A percentile compares a stretch with the other conserved stretches of the same genome.
phyloP scores from a whole-genome alignment of 2,113 vertebrate genomes.

The Hiodon alosoides region DNA sequence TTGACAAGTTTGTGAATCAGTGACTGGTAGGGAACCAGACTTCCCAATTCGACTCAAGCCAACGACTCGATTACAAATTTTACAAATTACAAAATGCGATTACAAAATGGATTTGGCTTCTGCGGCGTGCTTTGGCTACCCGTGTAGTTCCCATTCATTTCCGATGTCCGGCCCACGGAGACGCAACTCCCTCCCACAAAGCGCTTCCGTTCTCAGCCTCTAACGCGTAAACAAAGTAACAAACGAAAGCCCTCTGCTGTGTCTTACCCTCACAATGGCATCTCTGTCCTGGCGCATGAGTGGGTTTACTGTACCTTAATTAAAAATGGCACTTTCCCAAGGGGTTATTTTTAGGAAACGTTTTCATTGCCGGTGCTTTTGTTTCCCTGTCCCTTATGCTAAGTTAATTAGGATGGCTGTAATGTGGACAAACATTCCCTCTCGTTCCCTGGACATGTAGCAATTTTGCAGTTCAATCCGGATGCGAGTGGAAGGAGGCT shows the following conservation, averaged over 20 bases:
- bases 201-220: slow-evolving; percentile 1
- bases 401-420: slow-evolving; percentile 1
- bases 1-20: too few relatives aligned
- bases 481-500: slow-evolving; percentile 30
- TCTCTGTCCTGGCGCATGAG: background rate
- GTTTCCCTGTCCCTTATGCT: background rate
- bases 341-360: slow-evolving; percentile 24
- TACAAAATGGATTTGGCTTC: background rate
- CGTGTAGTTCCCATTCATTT: background rate
- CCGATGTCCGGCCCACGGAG: background rate
- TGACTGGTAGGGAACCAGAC: too few relatives aligned
- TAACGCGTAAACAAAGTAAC: slow-evolving; percentile 13
- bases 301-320: background rate
- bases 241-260: slow-evolving; percentile 14
- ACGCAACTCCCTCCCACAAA: background rate
- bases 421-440: background rate
- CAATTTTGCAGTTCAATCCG: background rate
- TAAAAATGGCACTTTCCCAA: slow-evolving; percentile 11
- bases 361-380: background rate
- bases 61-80: too few relatives aligned
- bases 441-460: background rate
- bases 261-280: background rate
- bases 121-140: background rate
- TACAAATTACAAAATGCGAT: too few relatives aligned
- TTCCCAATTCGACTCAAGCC: too few relatives aligned